phyloP scores from a whole-genome alignment of 2,888 invertebrate species.

The Clanis bilineata region DNA sequence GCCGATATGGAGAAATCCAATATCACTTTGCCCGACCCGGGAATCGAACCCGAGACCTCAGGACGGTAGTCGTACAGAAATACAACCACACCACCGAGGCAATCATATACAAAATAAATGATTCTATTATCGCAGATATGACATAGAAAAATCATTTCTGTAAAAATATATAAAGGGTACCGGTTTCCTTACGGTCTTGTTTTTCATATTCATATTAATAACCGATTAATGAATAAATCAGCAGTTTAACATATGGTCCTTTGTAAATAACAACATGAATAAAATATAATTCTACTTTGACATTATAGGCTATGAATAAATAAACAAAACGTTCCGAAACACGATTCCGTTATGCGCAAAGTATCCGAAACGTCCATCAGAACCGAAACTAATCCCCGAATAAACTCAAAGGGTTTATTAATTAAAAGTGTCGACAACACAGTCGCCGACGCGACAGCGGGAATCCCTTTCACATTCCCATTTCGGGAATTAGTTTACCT shows the following conservation, averaged over 20 bases:
- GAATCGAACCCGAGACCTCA: too few species aligned
- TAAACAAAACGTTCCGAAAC: not conserved
- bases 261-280: not conserved
- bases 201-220: too few species aligned
- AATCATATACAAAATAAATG: too few species aligned
- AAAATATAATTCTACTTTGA: not conserved
- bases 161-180: too few species aligned
- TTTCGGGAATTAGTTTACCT: conserved; percentile 74
- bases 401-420: conserved; percentile 34
- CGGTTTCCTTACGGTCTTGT: too few species aligned
- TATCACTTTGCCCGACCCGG: too few species aligned
- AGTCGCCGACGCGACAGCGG: conserved; percentile 1
- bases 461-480: conserved; percentile 37
- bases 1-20: too few species aligned
- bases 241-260: not conserved
- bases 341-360: not conserved
- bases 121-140: too few species aligned
- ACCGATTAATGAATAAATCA: not conserved
- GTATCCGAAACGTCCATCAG: not conserved
- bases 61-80: too few species aligned
- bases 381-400: conserved; percentile 27
- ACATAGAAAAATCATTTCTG: too few species aligned
- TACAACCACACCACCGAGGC: too few species aligned
- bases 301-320: not conserved
- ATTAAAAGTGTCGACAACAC: conserved; percentile 30